phyloP scores from a whole-genome alignment of 2,888 invertebrate species.

The Apomyelois bistriatella region DNA sequence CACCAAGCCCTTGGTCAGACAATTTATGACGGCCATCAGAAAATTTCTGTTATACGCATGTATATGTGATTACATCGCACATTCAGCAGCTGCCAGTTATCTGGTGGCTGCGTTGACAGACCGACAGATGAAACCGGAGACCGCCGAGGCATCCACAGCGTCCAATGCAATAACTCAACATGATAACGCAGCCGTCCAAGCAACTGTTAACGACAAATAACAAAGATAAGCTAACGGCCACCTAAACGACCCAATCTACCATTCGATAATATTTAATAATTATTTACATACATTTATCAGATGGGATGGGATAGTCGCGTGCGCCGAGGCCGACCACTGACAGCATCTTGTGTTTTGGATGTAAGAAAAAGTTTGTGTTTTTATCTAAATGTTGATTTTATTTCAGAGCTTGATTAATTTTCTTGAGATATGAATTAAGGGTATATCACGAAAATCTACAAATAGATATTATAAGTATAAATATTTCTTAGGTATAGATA shows the following conservation, averaged over 20 bases:
- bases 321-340: constrained; percentile 42
- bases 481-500: too few species aligned
- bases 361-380: background rate
- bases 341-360: constrained; percentile 41
- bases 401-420: too few species aligned
- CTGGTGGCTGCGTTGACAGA: constrained; percentile 42
- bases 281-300: constrained; percentile 74
- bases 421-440: too few species aligned
- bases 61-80: constrained; percentile 27
- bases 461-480: too few species aligned
- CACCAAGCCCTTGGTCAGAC: background rate
- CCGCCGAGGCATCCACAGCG: constrained; percentile 43
- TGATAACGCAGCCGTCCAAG: constrained; percentile 62
- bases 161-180: constrained; percentile 65
- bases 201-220: constrained; percentile 76
- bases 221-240: constrained; percentile 69
- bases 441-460: too few species aligned
- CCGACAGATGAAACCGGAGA: constrained; percentile 58
- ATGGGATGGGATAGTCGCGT: constrained; percentile 67
- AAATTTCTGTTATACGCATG: constrained; percentile 8
- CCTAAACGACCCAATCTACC: constrained; percentile 73
- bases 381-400: too few species aligned
- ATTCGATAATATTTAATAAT: constrained; percentile 76
- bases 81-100: constrained; percentile 45
- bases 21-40: constrained; percentile 13